phyloP scores from a whole-genome alignment of 1,140 invertebrate species.

The Drosophila arawakana region DNA sequence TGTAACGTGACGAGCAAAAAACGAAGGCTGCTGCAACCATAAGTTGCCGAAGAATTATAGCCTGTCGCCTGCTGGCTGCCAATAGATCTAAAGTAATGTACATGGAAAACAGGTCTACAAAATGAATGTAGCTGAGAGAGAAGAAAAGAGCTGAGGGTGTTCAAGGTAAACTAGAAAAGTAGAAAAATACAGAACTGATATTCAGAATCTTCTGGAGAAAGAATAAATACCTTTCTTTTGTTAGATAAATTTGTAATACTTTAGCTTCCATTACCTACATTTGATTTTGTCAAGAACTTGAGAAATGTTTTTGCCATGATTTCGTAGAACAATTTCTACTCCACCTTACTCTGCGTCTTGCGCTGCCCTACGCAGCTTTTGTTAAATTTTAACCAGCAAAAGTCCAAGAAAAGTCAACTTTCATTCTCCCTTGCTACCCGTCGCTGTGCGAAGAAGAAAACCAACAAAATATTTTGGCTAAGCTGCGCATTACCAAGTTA shows the following conservation, averaged over 20 bases:
- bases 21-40: slow-evolving; percentile 29
- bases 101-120: slow-evolving; percentile 6
- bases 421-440: not conserved
- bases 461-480: slow-evolving; percentile 32
- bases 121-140: not conserved
- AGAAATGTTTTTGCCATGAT: slow-evolving; percentile 1
- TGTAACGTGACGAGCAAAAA: slow-evolving; percentile 33
- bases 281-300: not conserved
- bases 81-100: slow-evolving; percentile 7
- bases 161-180: too few species aligned
- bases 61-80: slow-evolving; percentile 20
- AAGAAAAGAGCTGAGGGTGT: not conserved
- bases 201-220: too few species aligned
- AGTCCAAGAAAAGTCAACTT: slow-evolving; percentile 5
- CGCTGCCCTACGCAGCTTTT: slow-evolving; percentile 32
- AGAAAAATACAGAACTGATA: too few species aligned
- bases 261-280: not conserved
- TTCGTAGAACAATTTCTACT: not conserved
- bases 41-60: slow-evolving; percentile 49
- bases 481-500: slow-evolving; percentile 57
- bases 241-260: not conserved
- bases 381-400: slow-evolving; percentile 54
- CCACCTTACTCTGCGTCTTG: not conserved
- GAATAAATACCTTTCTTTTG: too few species aligned
- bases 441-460: too few species aligned